Evolutionary conservation across 2,797 vertebrate genomes (phyloP).

Genomic region (Menidia menidia): DNA sequence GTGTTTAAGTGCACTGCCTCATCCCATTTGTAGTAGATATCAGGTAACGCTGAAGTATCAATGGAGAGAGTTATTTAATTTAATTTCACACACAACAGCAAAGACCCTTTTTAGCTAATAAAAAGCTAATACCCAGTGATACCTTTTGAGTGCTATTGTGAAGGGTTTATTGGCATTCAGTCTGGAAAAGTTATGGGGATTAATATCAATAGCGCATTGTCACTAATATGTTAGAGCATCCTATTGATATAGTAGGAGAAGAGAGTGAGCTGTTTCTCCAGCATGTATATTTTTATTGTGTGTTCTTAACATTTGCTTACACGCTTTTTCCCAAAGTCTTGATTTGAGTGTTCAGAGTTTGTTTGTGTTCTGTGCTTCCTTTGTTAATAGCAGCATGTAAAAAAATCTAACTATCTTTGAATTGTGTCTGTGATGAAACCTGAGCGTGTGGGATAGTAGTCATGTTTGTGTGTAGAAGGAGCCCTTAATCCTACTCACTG

Average conservation of each 20-base stretch:
- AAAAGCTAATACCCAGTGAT: not conserved
- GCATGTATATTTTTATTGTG: constrained; percentile 14
- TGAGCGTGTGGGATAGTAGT: not conserved
- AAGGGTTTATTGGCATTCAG: not conserved
- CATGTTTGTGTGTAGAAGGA: not conserved
- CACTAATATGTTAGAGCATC: constrained; percentile 11
- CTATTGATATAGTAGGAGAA: constrained; percentile 23
- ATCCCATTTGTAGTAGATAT: constrained; percentile 51
- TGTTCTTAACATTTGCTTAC: constrained; percentile 37
- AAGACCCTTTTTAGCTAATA: not conserved
- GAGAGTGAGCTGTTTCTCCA: constrained; percentile 22
- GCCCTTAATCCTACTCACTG: constrained; percentile 34
- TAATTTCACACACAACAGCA: constrained; percentile 8
- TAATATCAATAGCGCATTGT: not conserved
- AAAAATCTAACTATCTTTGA: constrained; percentile 31
- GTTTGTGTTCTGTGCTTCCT: constrained; percentile 40
- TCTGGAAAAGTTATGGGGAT: not conserved
- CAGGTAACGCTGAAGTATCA: constrained; percentile 33
- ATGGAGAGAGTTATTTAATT: constrained; percentile 45
- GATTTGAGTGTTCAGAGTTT: constrained; percentile 42
- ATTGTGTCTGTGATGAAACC: constrained; percentile 4
- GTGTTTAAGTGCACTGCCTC: constrained; percentile 14
- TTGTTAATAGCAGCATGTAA: constrained; percentile 24
- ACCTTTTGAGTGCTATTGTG: not conserved
- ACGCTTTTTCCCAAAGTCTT: constrained; percentile 34